Conservation (phyloP, 1,140 invertebrate genomes). For the Pseudomyrmex concolor region DNA sequence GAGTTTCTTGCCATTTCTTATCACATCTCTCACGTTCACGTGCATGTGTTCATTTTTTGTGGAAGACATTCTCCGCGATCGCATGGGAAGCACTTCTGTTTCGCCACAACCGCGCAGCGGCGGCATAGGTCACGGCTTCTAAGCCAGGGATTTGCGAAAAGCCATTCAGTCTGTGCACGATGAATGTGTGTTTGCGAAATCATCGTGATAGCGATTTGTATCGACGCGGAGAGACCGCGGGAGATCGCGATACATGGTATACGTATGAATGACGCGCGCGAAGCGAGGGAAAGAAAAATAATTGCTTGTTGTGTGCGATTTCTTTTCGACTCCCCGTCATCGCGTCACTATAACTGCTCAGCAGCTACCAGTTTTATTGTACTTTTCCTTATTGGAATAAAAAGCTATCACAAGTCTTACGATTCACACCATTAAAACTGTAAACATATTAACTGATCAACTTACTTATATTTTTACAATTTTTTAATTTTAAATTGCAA, state of each 20-base stretch:
- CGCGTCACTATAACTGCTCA: not conserved
- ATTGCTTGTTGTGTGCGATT: conserved; percentile 9
- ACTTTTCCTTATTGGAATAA: not conserved
- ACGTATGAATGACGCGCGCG: conserved; percentile 50
- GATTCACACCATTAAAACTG: too few species aligned
- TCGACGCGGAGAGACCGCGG: conserved; percentile 19
- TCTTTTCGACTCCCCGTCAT: conserved; percentile 26
- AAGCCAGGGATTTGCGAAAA: conserved; percentile 41
- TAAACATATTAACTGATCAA: too few species aligned
- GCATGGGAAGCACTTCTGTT: conserved; percentile 47
- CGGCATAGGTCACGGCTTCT: conserved; percentile 50
- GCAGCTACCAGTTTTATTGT: conserved; percentile 13
- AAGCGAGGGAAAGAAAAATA: not conserved
- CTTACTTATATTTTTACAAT: too few species aligned
- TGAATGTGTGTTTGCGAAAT: conserved; percentile 29
- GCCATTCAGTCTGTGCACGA: conserved; percentile 34
- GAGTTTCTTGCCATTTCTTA: not conserved
- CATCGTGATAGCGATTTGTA: conserved; percentile 27
- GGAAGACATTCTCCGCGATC: conserved; percentile 39
- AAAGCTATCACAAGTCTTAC: not conserved
- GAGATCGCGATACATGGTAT: conserved; percentile 17
- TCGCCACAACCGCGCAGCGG: conserved; percentile 13
- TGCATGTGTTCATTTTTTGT: conserved; percentile 47
- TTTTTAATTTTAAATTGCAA: too few species aligned
- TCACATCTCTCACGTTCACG: conserved; percentile 10